Evolutionary conservation across 2,113 vertebrate genomes (phyloP).

Genomic region (Colinus virginianus): DNA sequence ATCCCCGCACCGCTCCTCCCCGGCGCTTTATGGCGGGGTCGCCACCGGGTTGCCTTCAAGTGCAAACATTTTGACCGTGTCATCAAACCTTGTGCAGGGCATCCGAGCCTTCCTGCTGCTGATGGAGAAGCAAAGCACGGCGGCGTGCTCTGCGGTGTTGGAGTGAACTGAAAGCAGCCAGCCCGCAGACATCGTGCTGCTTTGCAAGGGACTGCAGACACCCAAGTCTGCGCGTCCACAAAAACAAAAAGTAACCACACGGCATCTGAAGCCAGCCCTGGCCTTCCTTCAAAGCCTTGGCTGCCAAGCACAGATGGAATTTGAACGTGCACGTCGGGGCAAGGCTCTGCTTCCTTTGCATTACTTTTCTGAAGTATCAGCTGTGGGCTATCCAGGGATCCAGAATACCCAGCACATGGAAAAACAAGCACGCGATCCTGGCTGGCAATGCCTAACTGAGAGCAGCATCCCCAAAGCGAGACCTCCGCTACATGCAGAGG

Average conservation of each 20-base stretch:
- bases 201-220: conserved; percentile 20
- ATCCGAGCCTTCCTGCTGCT: conserved; percentile 29
- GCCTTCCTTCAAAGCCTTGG: not conserved
- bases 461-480: not conserved
- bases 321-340: accelerated
- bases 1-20: conserved; percentile 17
- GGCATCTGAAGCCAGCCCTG: conserved; percentile 2
- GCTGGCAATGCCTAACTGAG: not conserved
- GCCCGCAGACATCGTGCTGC: conserved; percentile 27
- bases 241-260: conserved; percentile 26
- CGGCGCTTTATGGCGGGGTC: conserved; percentile 46
- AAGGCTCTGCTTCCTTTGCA: not conserved
- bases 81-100: conserved; percentile 45
- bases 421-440: not conserved
- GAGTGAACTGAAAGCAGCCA: not conserved
- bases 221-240: conserved; percentile 48
- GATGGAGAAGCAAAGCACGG: conserved; percentile 33
- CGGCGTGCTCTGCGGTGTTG: conserved; percentile 24
- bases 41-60: conserved; percentile 42
- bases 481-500: not conserved
- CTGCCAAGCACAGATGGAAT: not conserved
- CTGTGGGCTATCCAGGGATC: not conserved
- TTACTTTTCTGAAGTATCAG: not conserved
- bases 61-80: conserved; percentile 63
- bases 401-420: not conserved